Evolutionary conservation across 2,888 invertebrate species (phyloP), one percentile per base, ranked within the genome.

Genomic region (Balanococcus diminutus): DNA sequence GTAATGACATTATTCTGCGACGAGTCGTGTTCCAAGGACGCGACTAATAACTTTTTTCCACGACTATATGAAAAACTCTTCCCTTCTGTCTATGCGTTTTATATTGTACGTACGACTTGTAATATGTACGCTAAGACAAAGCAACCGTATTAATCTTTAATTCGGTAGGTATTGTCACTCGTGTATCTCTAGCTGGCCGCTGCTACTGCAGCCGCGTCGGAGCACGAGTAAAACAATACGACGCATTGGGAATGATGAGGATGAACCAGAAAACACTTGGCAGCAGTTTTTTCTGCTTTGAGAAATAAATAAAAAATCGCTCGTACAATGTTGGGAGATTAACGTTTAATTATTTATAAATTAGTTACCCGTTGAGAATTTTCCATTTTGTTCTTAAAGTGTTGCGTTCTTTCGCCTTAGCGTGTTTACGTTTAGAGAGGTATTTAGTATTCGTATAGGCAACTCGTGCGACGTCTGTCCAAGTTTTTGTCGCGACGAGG

Each of bases 131-230:
- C 5, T 72, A 72, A 72, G 72, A 72, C 72, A 72, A 72, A 72
- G 72, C 28, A 31, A 72, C 25, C 31, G 31, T 72, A 72, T 72
- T 72, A 72, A 72, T 72, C 72, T 72, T 72, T 72, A 72, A 72
- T 72, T 72, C 72, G 72, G 31, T 25, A 36, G 4, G 4, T 36
- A 31, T 72, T 72, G 72, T 72, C 28, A 72, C 31, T 11, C 31
- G n/a, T n/a, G n/a, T n/a, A n/a, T n/a, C n/a, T n/a, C n/a, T n/a
- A n/a, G n/a, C 16, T 42, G 14, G 42, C 6, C 16, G n/a, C n/a
- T n/a, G n/a, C 14, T 14, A 42, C 14, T 42, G 42, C 42, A 14
- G 42, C 42, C 3, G 42, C 3, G n/a, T n/a, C n/a, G 14, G 14
- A 16, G 11, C 14, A 11, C 3, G 16, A 31, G 9, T 14, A 19